A percentile compares a stretch with the other conserved stretches of the same genome.
Evolutionary conservation across 2,797 vertebrate genomes (phyloP).

Genomic region (Chaetophractus vellerosus): DNA sequence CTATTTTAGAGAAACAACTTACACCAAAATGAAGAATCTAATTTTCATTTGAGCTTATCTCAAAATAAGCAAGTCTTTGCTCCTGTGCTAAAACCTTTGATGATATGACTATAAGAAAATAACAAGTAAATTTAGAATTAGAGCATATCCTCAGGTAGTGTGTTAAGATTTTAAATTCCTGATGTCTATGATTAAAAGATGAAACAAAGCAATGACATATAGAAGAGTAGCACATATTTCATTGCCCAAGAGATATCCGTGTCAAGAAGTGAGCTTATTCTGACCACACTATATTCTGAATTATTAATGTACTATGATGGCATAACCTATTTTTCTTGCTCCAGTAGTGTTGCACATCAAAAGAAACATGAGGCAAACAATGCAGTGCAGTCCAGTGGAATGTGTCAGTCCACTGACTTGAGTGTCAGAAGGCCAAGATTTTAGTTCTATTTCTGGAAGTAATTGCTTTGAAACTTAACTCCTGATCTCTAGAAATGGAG

Average conservation of each 20-base stretch:
- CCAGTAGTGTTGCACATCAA: neutral
- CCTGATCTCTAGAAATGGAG: constrained; percentile 46
- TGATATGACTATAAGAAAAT: neutral
- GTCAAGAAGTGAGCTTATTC: neutral
- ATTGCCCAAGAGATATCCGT: neutral
- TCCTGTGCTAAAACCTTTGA: neutral
- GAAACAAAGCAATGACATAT: neutral
- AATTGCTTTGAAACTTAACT: constrained; percentile 29
- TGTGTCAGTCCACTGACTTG: neutral
- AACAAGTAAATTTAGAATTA: neutral
- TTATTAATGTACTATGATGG: neutral
- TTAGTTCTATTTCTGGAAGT: neutral
- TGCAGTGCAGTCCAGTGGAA: neutral
- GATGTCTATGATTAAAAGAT: neutral
- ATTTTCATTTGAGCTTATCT: neutral
- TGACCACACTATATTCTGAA: neutral
- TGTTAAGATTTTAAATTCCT: neutral
- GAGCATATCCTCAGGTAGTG: neutral
- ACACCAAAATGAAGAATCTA: neutral
- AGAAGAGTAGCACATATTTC: neutral
- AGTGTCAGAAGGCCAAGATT: neutral
- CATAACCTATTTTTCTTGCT: neutral
- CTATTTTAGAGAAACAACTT: neutral
- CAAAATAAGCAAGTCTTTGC: neutral
- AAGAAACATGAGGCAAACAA: neutral